Evolutionary conservation across 1,140 invertebrate genomes (phyloP).

Genomic region (Drosophila aff.): DNA sequence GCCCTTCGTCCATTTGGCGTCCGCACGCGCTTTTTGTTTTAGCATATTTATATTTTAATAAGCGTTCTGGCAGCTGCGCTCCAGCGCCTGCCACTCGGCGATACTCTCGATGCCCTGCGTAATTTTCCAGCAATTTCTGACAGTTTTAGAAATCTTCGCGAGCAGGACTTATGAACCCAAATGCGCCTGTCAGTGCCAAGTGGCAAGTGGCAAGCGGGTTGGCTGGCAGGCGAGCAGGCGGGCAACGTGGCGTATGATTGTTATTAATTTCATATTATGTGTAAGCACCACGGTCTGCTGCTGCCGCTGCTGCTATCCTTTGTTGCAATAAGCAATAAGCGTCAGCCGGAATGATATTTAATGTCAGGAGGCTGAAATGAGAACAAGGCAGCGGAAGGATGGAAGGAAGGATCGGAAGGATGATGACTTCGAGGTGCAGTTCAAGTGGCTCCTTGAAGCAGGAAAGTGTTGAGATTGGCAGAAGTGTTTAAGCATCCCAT

Average conservation of each 20-base stretch:
- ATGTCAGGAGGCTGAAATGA: slow-evolving; percentile 50
- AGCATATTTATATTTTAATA: slow-evolving; percentile 84
- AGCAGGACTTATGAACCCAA: slow-evolving; percentile 75
- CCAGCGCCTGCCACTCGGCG: slow-evolving; percentile 31
- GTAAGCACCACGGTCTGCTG: slow-evolving; percentile 50
- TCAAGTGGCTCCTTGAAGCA: slow-evolving; percentile 43
- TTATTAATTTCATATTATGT: slow-evolving; percentile 83
- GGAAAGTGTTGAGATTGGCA: slow-evolving; percentile 47
- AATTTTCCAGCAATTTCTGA: slow-evolving; percentile 83
- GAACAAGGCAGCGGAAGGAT: background rate
- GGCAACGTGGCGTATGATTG: slow-evolving; percentile 81
- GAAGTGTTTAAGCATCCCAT: slow-evolving; percentile 37
- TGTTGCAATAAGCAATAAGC: slow-evolving; percentile 77
- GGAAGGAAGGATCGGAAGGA: slow-evolving; percentile 2
- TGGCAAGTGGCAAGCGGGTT: slow-evolving; percentile 32
- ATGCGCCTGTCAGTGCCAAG: slow-evolving; percentile 78
- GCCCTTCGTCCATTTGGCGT: slow-evolving; percentile 58
- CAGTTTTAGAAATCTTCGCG: slow-evolving; percentile 81
- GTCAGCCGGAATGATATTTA: slow-evolving; percentile 78
- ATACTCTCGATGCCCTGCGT: slow-evolving; percentile 54
- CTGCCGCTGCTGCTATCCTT: slow-evolving; percentile 15
- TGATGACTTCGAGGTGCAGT: slow-evolving; percentile 45
- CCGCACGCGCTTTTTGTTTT: slow-evolving; percentile 66
- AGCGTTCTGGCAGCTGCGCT: slow-evolving; percentile 80
- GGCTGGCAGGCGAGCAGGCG: slow-evolving; percentile 38